phyloP scores from a whole-genome alignment of 1,140 invertebrate species.

The Manduca sexta region DNA sequence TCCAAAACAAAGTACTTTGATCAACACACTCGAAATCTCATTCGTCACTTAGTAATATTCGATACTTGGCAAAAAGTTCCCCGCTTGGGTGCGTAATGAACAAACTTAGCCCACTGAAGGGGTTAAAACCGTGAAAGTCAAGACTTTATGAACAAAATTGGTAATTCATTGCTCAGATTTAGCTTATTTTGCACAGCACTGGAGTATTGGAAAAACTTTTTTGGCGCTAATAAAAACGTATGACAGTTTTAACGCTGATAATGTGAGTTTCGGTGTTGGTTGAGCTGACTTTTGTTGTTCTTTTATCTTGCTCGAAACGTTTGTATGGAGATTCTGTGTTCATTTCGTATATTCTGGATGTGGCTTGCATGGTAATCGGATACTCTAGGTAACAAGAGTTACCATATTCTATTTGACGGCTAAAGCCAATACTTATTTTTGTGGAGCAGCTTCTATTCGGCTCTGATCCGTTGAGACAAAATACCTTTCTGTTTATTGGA shows the following conservation, averaged over 20 bases:
- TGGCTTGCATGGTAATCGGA: too few species aligned
- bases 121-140: slow-evolving; percentile 40
- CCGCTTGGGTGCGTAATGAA: slow-evolving; percentile 37
- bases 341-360: too few species aligned
- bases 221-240: slow-evolving; percentile 23
- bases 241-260: slow-evolving; percentile 20
- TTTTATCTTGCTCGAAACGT: background rate
- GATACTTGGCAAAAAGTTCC: slow-evolving; percentile 34
- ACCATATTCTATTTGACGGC: too few species aligned
- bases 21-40: slow-evolving; percentile 33
- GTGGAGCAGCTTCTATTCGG: too few species aligned
- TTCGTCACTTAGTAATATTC: slow-evolving; percentile 35
- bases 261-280: slow-evolving; percentile 11
- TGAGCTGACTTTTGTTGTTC: slow-evolving; percentile 1
- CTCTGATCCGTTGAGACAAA: background rate
- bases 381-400: too few species aligned
- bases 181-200: slow-evolving; percentile 29
- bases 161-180: slow-evolving; percentile 47
- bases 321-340: too few species aligned
- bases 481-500: background rate
- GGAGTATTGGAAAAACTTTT: slow-evolving; percentile 33
- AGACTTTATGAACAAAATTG: slow-evolving; percentile 45
- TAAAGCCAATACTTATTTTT: too few species aligned
- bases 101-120: slow-evolving; percentile 46
- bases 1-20: slow-evolving; percentile 10